Evolutionary conservation across 2,888 invertebrate genomes (phyloP).

Genomic region (Calameuta idolon): DNA sequence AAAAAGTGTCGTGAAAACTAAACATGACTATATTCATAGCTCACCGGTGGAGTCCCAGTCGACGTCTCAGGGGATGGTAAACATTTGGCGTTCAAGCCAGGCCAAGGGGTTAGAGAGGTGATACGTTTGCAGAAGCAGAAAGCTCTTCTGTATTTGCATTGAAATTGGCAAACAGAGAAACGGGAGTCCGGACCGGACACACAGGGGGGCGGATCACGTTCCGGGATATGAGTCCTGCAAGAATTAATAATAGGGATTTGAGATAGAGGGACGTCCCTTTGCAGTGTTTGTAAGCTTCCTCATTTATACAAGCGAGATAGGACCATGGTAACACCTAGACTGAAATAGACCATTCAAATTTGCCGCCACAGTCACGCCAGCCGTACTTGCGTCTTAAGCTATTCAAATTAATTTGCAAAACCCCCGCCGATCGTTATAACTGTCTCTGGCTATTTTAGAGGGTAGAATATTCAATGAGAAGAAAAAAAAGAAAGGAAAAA

Average conservation of each 20-base stretch:
- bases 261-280: background rate
- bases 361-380: background rate
- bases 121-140: constrained; percentile 44
- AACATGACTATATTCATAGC: background rate
- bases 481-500: background rate
- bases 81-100: background rate
- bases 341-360: background rate
- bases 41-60: background rate
- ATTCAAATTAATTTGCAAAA: background rate
- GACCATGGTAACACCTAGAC: background rate
- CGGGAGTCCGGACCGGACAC: constrained; percentile 2
- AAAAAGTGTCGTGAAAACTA: background rate
- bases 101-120: constrained; percentile 29
- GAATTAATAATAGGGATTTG: constrained; percentile 5
- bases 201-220: background rate
- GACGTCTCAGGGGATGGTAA: constrained; percentile 8
- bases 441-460: background rate
- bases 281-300: background rate
- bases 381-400: background rate
- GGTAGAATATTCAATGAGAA: constrained; percentile 1
- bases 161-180: constrained; percentile 51
- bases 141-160: constrained; percentile 53
- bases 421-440: background rate
- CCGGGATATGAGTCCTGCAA: constrained; percentile 1
- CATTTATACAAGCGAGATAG: background rate